Base-by-base conservation (phyloP, 2,888 invertebrate species). In the Drosophila gaucha region DNA sequence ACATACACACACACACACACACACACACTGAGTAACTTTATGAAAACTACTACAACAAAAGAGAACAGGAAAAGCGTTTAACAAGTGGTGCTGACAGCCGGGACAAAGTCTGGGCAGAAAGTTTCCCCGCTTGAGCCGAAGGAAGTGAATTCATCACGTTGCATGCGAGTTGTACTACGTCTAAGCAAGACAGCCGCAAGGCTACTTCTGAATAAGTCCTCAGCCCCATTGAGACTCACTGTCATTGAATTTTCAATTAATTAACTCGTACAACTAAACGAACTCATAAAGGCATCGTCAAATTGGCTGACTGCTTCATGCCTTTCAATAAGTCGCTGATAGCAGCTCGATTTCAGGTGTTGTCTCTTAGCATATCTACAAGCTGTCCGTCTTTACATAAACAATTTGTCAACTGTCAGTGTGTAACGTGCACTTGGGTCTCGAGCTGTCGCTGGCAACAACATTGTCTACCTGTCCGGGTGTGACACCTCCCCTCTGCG, bases 401-500 rank as follows among this genome's bases (percentile, higher is more conserved):
- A 68, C 89, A 86, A 89, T 89, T 89, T 86, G 86, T 86, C 88
- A 85, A 74, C 79, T 87, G 89, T 87, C 87, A 82, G 41, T 59
- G 74, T 64, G 49, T 72, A 68, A 73, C 71, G 82, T 88, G 79
- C 77, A 58, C 84, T 77, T 74, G 47, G 68, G 63, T 68, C 65
- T 66, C 60, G 66, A 67, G 41, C 84, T 74, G 86, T 86, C 86
- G 64, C 68, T 58, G 38, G 52, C 80, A 78, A 86, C 86, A 86
- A 49, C 60, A 60, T 31, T 60, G 57, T 41, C 55, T 50, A 49
- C 18, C 59, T 57, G 54, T 36, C 33, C 50, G 56, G 20, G n/a
- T 18, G 51, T 33, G n/a, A 36, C 56, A 28, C 47, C 28, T 14
- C 10, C n/a, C 39, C 16, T 80, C 78, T 69, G 38, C 44, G 62